phyloP scores from a whole-genome alignment of 2,113 vertebrate genomes.

The Odocoileus hemionus region DNA sequence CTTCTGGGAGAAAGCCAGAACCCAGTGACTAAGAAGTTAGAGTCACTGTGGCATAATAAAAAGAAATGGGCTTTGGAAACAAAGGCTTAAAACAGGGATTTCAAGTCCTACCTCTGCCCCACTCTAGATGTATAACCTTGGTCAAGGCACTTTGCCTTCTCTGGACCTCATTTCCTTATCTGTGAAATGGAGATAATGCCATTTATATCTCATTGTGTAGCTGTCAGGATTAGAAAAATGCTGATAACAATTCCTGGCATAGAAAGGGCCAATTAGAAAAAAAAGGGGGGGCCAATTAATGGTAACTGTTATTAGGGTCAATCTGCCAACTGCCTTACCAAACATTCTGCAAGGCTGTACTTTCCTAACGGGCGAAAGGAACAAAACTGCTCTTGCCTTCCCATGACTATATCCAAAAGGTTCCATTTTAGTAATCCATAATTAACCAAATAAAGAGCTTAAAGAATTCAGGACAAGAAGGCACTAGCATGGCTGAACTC shows the following conservation, averaged over 20 bases:
- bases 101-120: not conserved
- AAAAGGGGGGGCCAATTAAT: not conserved
- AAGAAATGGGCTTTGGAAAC: not conserved
- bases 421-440: slow-evolving; percentile 58
- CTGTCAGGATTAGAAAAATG: slow-evolving; percentile 23
- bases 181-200: slow-evolving; percentile 20
- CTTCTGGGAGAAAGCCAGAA: slow-evolving; percentile 21
- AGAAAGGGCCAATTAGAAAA: not conserved
- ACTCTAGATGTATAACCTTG: slow-evolving; percentile 7
- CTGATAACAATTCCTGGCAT: slow-evolving; percentile 27
- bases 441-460: slow-evolving; percentile 68
- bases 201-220: not conserved
- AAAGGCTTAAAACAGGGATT: not conserved
- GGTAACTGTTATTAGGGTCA: slow-evolving; percentile 40
- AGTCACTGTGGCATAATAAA: not conserved
- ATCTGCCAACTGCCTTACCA: slow-evolving; percentile 34
- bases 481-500: slow-evolving; percentile 51
- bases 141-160: not conserved
- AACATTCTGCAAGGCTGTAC: slow-evolving; percentile 32
- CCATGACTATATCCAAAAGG: slow-evolving; percentile 45
- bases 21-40: not conserved
- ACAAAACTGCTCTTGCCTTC: slow-evolving; percentile 32
- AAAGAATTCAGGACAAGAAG: slow-evolving; percentile 66
- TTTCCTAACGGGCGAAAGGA: slow-evolving; percentile 54
- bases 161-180: slow-evolving; percentile 1